Base-by-base conservation (phyloP, 23 tunicate species). In the Trididemnum miniatum region DNA sequence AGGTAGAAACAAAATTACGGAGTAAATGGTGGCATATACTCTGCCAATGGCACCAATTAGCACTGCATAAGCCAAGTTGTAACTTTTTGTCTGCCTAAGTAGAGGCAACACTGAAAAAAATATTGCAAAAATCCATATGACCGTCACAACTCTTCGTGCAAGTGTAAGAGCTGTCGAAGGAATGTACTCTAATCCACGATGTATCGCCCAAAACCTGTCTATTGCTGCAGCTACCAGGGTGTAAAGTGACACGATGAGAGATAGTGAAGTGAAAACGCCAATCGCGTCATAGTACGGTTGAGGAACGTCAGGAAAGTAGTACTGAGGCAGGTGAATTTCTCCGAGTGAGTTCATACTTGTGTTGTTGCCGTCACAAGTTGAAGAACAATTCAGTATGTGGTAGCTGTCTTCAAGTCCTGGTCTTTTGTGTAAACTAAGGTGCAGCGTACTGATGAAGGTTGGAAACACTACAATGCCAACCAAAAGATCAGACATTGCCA, bases 391-490 rank as follows among this genome's bases (percentile, higher is more conserved):
- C n/a, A n/a, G n/a, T n/a, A n/a, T n/a, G n/a, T n/a, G n/a, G n/a
- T n/a, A n/a, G n/a, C n/a, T n/a, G n/a, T n/a, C n/a, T n/a, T n/a
- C n/a, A n/a, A n/a, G n/a, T n/a, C n/a, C n/a, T n/a, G n/a, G n/a
- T n/a, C n/a, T n/a, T n/a, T n/a, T 60, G 35, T 60, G 29, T 4
- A 12, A 5, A 62, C 5, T 31, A 35, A 59, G 36, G 35, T n/a
- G 54, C 71, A 88, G 5, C 7, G 78, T 65, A 27, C 78, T 75
- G 20, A 77, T 59, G 35, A 88, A 88, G 1, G 88, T 84, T 4
- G 95, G 95, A 54, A 89, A 79, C 31, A 84, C 88, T 30, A 83
- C 37, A 2, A 82, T 51, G 31, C 95, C 95, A 24, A 79, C 88
- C 18, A 89, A 32, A 27, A 71, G 36, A 51, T 89, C 95, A 0